Base-by-base conservation (phyloP, 2,797 vertebrate genomes). In the Ctenopoma multispine region DNA sequence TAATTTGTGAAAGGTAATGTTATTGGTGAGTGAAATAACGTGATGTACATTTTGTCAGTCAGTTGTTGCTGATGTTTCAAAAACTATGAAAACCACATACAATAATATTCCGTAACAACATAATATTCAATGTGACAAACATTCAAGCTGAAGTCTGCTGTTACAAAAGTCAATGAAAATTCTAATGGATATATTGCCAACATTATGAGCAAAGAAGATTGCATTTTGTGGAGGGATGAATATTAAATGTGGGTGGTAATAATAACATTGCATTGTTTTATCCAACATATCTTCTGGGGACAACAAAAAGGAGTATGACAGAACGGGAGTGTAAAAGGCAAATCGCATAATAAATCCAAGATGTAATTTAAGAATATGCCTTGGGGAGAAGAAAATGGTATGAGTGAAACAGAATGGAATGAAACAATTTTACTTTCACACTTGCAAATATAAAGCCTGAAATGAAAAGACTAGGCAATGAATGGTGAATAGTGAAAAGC, bases 41-140 rank as follows among this genome's bases (percentile, higher is more conserved):
- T 3, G 17, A 7, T 27, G 46, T 17, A 61, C 49, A 43, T 67
- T 57, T 48, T 46, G 4, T 66, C 41, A 66, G 34, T 74, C 44
- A 63, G 76, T 77, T 82, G 77, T 82, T 82, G 77, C 84, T 83
- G 82, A 87, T 72, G 61, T 63, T 73, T 81, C 66, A 69, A 71
- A 86, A 80, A 64, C 62, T 46, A 17, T 44, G 43, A 81, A 56
- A 54, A 56, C 59, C 62, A 72, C 51, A 83, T 65, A 71, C 54
- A 78, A 69, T 82, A 84, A 81, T 51, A 72, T 73, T 50, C 66
- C 60, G 64, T 1, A n/a, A 47, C 68, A 76, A 82, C 82, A 58
- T 64, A 76, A 82, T 81, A 72, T 84, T 75, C 70, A 80, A 50
- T 72, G 75, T 80, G 78, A 89, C 69, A 48, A 69, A 54, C 63